Conservation (phyloP, 2,113 vertebrate species). For the Oryzias melastigma region DNA sequence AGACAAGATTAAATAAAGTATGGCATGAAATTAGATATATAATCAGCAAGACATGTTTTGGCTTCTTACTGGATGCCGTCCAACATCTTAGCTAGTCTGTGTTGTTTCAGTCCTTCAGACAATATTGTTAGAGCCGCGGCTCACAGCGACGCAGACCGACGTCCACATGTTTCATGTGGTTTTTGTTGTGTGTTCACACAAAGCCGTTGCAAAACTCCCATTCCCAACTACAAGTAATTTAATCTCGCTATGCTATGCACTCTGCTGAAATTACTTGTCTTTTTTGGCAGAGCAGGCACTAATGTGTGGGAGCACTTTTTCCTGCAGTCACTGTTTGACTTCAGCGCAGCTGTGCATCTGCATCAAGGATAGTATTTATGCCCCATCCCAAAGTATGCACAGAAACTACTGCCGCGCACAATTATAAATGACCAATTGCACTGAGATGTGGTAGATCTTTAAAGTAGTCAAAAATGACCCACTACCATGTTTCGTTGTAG, state of each 20-base stretch:
- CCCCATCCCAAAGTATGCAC: slow-evolving; percentile 35
- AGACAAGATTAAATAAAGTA: slow-evolving; percentile 6
- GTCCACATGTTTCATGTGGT: slow-evolving; percentile 16
- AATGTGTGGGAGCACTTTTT: slow-evolving; percentile 54
- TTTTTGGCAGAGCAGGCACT: slow-evolving; percentile 56
- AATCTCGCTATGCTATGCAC: slow-evolving; percentile 54
- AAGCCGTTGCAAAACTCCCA: slow-evolving; percentile 2
- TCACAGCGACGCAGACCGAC: slow-evolving; percentile 15
- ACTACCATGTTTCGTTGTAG: no score
- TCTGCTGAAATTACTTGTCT: slow-evolving; percentile 51
- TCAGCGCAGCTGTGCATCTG: slow-evolving; percentile 58
- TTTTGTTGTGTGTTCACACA: slow-evolving; percentile 43
- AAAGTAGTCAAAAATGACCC: no score
- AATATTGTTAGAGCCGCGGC: slow-evolving; percentile 21
- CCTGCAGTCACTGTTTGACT: slow-evolving; percentile 29
- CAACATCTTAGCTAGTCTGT: slow-evolving; percentile 48
- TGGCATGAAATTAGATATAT: slow-evolving; percentile 19
- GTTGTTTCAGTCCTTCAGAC: slow-evolving; percentile 41
- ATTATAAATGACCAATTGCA: not conserved
- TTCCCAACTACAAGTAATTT: slow-evolving; percentile 57
- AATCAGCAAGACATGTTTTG: slow-evolving; percentile 18
- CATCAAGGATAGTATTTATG: slow-evolving; percentile 53
- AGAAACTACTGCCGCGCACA: slow-evolving; percentile 8
- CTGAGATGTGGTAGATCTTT: no score
- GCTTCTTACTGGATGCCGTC: slow-evolving; percentile 17